Percentiles rank a stretch among this genome's conserved stretches.
phyloP scores from a whole-genome alignment of 2,797 vertebrate species.

The Gorsachius magnificus region DNA sequence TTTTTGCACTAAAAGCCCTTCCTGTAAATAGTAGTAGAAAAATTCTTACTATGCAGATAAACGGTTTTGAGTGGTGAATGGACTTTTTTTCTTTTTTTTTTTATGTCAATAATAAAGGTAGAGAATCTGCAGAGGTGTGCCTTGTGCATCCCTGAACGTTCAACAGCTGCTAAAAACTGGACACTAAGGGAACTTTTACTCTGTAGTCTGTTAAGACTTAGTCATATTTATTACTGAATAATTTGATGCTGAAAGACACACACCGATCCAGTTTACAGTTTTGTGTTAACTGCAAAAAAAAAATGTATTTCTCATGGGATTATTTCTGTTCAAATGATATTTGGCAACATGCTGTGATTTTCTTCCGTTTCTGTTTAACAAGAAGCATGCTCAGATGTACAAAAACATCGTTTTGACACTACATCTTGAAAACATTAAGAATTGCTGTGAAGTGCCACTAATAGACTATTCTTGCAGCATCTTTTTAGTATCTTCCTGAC shows the following conservation, averaged over 20 bases:
- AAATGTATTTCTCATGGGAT: constrained; percentile 8
- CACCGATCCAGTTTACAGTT: constrained; percentile 62
- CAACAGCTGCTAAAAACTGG: constrained; percentile 80
- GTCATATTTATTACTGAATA: constrained; percentile 78
- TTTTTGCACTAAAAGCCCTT: constrained; percentile 82
- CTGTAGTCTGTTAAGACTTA: constrained; percentile 64
- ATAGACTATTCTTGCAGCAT: constrained; percentile 37
- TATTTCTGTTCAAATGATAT: constrained; percentile 42
- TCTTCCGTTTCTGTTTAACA: constrained; percentile 29
- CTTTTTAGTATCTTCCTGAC: constrained; percentile 59
- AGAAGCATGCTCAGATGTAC: background rate
- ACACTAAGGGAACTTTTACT: constrained; percentile 72
- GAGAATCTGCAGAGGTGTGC: constrained; percentile 79
- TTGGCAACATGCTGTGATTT: constrained; percentile 57
- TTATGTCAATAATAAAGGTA: constrained; percentile 73
- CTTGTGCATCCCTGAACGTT: constrained; percentile 80
- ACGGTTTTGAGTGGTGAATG: constrained; percentile 75
- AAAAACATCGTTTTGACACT: constrained; percentile 42
- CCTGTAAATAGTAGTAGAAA: constrained; percentile 79
- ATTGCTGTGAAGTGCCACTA: constrained; percentile 68
- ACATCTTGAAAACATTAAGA: constrained; percentile 63
- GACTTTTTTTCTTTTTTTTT: constrained; percentile 46
- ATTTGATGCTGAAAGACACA: constrained; percentile 74
- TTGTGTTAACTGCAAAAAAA: constrained; percentile 53
- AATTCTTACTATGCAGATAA: constrained; percentile 84